These are phyloP conservation scores for Mallotus villosus DNA, from an alignment of 2,797 vertebrate genomes.

Conservation along the genomic window DNA sequence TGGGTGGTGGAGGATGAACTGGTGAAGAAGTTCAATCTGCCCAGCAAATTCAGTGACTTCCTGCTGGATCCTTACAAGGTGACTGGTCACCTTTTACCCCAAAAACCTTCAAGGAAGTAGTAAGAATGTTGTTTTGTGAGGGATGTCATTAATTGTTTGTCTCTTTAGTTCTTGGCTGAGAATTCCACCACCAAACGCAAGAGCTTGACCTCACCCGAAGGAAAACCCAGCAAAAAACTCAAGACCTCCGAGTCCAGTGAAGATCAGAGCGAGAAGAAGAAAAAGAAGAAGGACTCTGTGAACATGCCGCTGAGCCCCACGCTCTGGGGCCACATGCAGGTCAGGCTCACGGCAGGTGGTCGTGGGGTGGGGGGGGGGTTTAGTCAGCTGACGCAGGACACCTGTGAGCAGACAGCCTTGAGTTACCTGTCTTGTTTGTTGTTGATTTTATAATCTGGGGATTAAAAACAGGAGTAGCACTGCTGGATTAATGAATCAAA, in stretches of 20 bases:
- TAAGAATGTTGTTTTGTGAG: neutral
- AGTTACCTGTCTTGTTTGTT: too few relatives aligned
- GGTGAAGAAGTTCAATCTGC: conserved; percentile 92
- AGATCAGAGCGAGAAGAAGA: conserved; percentile 66
- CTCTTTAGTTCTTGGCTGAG: conserved; percentile 88
- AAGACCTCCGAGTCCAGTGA: conserved; percentile 76
- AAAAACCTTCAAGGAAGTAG: neutral
- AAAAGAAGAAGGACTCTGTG: conserved; percentile 71
- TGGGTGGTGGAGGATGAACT: conserved; percentile 98
- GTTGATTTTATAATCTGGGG: too few relatives aligned
- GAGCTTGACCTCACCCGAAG: conserved; percentile 83
- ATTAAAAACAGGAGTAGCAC: neutral
- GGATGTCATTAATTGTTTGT: neutral
- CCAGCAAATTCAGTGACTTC: conserved; percentile 98
- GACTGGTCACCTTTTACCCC: conserved; percentile 16
- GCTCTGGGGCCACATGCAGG: conserved; percentile 91
- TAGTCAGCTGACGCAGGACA: too few relatives aligned
- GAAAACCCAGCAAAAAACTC: conserved; percentile 84
- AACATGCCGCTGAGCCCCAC: conserved; percentile 86
- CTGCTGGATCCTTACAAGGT: conserved; percentile 96
- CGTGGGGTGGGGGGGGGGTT: neutral
- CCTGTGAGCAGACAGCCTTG: too few relatives aligned
- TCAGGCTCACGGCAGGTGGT: conserved; percentile 26
- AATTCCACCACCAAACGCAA: conserved; percentile 91
- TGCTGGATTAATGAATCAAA: neutral